phyloP scores from a whole-genome alignment of 2,797 vertebrate genomes.

The Onychomys leucogaster region DNA sequence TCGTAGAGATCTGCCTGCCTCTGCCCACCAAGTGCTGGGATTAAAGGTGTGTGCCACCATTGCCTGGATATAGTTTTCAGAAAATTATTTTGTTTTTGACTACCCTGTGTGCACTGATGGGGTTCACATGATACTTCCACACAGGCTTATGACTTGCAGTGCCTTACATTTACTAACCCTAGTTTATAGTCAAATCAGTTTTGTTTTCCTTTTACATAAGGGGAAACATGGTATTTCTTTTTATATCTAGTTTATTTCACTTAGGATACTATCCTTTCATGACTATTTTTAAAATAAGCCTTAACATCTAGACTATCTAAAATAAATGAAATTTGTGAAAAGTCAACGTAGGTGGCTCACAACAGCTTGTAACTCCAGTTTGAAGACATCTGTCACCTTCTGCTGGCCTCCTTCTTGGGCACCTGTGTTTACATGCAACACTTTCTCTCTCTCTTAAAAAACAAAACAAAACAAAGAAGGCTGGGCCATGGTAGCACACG shows the following conservation, averaged over 20 bases:
- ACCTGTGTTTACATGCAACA: background rate
- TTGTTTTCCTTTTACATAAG: background rate
- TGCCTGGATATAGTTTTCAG: background rate
- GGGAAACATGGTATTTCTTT: background rate
- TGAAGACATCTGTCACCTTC: background rate
- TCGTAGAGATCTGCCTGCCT: too few species aligned
- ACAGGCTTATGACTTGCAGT: background rate
- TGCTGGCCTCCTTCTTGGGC: background rate
- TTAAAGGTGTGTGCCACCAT: too few species aligned
- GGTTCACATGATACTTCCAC: background rate
- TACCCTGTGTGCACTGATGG: background rate
- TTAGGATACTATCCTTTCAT: background rate
- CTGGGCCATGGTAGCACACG: background rate
- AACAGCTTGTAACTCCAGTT: background rate
- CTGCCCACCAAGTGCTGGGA: too few species aligned
- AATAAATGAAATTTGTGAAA: background rate
- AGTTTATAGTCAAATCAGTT: background rate
- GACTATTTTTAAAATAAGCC: background rate
- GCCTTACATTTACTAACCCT: background rate
- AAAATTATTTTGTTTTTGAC: background rate
- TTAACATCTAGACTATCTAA: slow-evolving; percentile 29
- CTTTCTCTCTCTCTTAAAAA: background rate
- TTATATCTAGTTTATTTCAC: background rate
- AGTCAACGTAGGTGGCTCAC: background rate
- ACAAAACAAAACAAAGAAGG: background rate